phyloP scores from a whole-genome alignment of 2,113 vertebrate species.

The Coregonus clupeaformis region DNA sequence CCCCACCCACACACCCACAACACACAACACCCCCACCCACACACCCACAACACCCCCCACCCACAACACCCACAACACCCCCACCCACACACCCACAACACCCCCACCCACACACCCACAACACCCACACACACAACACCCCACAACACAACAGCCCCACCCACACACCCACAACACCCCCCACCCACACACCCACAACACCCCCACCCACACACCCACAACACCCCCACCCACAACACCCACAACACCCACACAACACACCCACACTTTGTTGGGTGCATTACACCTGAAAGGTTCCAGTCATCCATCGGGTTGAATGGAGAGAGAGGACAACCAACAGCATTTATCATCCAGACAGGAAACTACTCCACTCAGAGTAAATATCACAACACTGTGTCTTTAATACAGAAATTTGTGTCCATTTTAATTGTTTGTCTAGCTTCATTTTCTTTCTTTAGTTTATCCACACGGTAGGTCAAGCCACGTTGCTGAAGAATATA shows the following conservation, averaged over 20 bases:
- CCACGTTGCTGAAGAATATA: too few species aligned
- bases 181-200: not conserved
- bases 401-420: too few species aligned
- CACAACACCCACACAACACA: constrained; percentile 11
- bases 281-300: not conserved
- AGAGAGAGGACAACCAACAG: not conserved
- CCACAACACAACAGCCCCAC: too few species aligned
- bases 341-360: not conserved
- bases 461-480: too few species aligned
- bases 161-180: not conserved
- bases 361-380: not conserved
- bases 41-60: too few species aligned
- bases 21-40: too few species aligned
- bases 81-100: not conserved
- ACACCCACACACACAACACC: constrained; percentile 6
- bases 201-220: not conserved
- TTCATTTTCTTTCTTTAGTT: too few species aligned
- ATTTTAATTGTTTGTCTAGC: too few species aligned
- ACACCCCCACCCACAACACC: not conserved
- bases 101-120: not conserved
- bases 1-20: too few species aligned
- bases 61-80: too few species aligned
- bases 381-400: not conserved
- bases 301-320: not conserved
- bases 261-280: not conserved